Evolutionary conservation across 2,113 vertebrate genomes (phyloP).

Genomic region (Notiomystis cincta): DNA sequence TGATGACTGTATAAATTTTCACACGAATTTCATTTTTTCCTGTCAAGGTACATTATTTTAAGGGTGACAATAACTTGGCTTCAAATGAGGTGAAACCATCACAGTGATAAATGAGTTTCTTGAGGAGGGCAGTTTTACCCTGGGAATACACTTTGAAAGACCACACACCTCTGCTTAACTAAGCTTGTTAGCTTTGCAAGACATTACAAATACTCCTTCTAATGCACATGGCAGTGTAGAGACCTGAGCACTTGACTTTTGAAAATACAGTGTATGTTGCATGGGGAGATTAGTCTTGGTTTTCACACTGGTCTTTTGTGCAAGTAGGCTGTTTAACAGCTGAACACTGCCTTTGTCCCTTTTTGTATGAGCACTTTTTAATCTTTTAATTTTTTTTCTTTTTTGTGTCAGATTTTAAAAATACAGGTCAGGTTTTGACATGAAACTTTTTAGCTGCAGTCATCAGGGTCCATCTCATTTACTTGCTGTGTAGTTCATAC

Average conservation of each 20-base stretch:
- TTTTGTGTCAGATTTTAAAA: not conserved
- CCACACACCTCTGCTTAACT: slow-evolving; percentile 76
- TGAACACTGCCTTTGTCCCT: slow-evolving; percentile 22
- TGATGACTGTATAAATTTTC: slow-evolving; percentile 73
- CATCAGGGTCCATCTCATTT: not conserved
- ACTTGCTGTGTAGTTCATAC: not conserved
- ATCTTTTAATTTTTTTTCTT: not conserved
- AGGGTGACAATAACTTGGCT: slow-evolving; percentile 83
- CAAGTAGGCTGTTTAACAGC: not conserved
- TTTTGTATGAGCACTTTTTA: not conserved
- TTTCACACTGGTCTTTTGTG: slow-evolving; percentile 44
- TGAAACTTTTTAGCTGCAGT: not conserved
- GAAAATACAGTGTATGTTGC: slow-evolving; percentile 45
- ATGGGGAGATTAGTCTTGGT: slow-evolving; percentile 17
- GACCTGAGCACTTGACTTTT: slow-evolving; percentile 59
- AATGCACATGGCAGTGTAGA: slow-evolving; percentile 40
- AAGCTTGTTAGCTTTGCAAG: slow-evolving; percentile 64
- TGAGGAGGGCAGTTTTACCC: slow-evolving; percentile 56
- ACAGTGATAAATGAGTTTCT: slow-evolving; percentile 80
- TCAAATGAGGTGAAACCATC: slow-evolving; percentile 82
- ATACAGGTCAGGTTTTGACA: not conserved
- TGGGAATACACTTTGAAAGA: slow-evolving; percentile 58
- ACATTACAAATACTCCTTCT: slow-evolving; percentile 42
- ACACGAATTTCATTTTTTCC: slow-evolving; percentile 74
- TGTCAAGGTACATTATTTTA: slow-evolving; percentile 77